Evolutionary conservation across 2,888 invertebrate species (phyloP).

Genomic region (Podotricha telesiphe): DNA sequence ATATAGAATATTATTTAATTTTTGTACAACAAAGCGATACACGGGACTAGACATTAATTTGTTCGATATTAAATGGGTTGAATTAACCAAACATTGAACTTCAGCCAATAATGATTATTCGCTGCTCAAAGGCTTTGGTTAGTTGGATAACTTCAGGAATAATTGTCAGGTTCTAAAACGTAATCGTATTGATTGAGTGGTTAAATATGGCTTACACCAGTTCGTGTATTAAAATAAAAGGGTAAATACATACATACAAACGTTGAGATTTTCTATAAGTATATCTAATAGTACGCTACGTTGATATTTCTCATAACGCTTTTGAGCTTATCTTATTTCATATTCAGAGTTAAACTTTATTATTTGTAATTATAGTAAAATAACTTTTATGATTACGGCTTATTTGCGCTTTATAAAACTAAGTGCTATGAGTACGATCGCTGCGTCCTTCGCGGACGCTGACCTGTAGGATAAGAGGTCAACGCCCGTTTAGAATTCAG

Average conservation of each 20-base stretch:
- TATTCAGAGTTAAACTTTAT: not conserved
- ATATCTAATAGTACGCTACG: too few relatives aligned
- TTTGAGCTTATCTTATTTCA: not conserved
- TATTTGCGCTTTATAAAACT: slow-evolving; percentile 3
- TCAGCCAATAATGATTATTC: slow-evolving; percentile 22
- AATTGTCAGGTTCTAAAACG: not conserved
- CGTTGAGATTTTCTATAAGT: too few relatives aligned
- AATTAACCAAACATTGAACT: slow-evolving; percentile 10
- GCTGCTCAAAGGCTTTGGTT: slow-evolving; percentile 9
- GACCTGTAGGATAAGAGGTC: slow-evolving; percentile 15
- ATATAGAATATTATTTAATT: not conserved
- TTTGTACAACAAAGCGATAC: not conserved
- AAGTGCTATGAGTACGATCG: not conserved
- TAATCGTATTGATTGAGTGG: slow-evolving; percentile 10
- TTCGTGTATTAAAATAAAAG: not conserved
- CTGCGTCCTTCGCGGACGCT: not conserved
- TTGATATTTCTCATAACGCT: not conserved
- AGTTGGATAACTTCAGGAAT: slow-evolving; percentile 10
- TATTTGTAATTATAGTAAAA: not conserved
- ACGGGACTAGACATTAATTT: not conserved
- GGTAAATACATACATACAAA: too few relatives aligned
- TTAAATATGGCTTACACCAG: not conserved
- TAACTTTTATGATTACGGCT: not conserved
- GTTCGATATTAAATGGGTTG: slow-evolving; percentile 8
- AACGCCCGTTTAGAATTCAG: not conserved